Evolutionary conservation across 1,140 invertebrate genomes (phyloP), one percentile per base, ranked within the genome.

Genomic region (Cyclina sinensis): DNA sequence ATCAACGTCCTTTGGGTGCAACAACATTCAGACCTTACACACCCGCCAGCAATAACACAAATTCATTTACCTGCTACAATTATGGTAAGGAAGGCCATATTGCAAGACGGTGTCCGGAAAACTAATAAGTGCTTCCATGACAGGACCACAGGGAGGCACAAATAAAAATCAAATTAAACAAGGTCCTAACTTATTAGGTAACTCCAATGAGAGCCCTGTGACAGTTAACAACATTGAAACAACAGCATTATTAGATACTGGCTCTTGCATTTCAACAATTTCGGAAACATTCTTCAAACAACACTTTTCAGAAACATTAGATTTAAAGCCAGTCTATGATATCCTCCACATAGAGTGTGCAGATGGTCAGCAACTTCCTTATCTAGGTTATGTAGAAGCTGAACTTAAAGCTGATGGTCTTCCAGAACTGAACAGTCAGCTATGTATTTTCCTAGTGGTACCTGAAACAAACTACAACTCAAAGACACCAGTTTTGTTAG

Each of bases 171-270:
- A 43, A 2, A 59, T 85, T 4, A 35, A n/a, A 3, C 7, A 51
- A 3, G n/a, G n/a, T n/a, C n/a, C n/a, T n/a, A n/a, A n/a, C n/a
- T n/a, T n/a, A n/a, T n/a, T n/a, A n/a, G n/a, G n/a, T n/a, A n/a
- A n/a, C n/a, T n/a, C n/a, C n/a, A n/a, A n/a, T n/a, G n/a, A n/a
- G n/a, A n/a, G n/a, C n/a, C n/a, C n/a, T n/a, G n/a, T n/a, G n/a
- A n/a, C n/a, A n/a, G n/a, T n/a, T n/a, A 74, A 37, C 46, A 39
- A 73, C 80, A 83, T 30, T 3, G 30, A 83, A 39, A 65, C 80
- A 30, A 65, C 7, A 83, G 32, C 80, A 4, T 43, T 43, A 9
- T 39, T 43, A 24, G 73, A 76, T 76, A 76, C 73, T 18, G 73
- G 73, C 11, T 39, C 35, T 43, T 76, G 73, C 35, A 27, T 76